Evolutionary conservation across 2,797 vertebrate genomes (phyloP).

Genomic region (Macropus fuliginosus): DNA sequence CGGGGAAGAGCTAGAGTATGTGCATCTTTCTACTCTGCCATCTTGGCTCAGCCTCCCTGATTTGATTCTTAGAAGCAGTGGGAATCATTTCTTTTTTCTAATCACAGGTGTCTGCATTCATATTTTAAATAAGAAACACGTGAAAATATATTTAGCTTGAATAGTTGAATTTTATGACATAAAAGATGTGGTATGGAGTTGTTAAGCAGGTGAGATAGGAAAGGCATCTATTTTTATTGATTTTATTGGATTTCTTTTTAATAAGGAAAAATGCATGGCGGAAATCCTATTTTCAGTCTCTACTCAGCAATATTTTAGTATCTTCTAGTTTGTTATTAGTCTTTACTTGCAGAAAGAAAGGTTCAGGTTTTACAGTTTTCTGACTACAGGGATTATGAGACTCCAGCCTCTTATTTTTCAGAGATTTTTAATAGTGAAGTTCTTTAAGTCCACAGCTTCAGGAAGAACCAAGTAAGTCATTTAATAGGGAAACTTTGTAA

Average conservation of each 20-base stretch:
- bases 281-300: slow-evolving; percentile 19
- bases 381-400: slow-evolving; percentile 9
- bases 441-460: neutral
- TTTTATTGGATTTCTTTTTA: slow-evolving; percentile 9
- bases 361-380: slow-evolving; percentile 25
- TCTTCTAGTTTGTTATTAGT: neutral
- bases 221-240: neutral
- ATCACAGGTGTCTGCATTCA: slow-evolving; percentile 11
- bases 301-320: slow-evolving; percentile 9
- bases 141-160: slow-evolving; percentile 36
- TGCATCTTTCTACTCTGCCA: too few relatives aligned
- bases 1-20: too few relatives aligned
- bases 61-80: slow-evolving; percentile 20
- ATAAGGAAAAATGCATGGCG: slow-evolving; percentile 20
- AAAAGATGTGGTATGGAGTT: slow-evolving; percentile 13
- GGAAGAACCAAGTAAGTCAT: slow-evolving; percentile 44
- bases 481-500: slow-evolving; percentile 29
- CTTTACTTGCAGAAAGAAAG: slow-evolving; percentile 1
- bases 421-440: slow-evolving; percentile 40
- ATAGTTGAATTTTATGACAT: slow-evolving; percentile 19
- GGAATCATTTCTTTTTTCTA: slow-evolving; percentile 39
- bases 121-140: slow-evolving; percentile 43
- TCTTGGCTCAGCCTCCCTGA: too few relatives aligned
- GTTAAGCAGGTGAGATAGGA: neutral
- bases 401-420: slow-evolving; percentile 15